phyloP scores from a whole-genome alignment of 2,113 vertebrate species.

The Oryzias melastigma region DNA sequence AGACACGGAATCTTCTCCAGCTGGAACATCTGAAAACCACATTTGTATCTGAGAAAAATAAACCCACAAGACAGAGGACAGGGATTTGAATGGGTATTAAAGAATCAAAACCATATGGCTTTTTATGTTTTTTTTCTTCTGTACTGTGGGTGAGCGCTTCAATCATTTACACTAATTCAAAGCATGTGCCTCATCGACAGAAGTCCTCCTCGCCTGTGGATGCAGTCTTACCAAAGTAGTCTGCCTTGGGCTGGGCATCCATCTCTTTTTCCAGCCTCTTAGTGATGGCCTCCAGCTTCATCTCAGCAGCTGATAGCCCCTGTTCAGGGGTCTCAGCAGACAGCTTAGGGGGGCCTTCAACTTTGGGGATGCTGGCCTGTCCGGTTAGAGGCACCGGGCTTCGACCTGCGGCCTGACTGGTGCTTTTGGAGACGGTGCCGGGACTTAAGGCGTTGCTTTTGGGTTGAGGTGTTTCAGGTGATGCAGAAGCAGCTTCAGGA shows the following conservation, averaged over 20 bases:
- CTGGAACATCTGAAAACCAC: slow-evolving; percentile 7
- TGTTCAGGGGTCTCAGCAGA: slow-evolving; percentile 67
- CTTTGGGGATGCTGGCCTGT: slow-evolving; percentile 14
- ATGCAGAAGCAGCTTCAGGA: slow-evolving; percentile 16
- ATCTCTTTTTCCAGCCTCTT: slow-evolving; percentile 92
- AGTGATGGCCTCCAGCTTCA: slow-evolving; percentile 91
- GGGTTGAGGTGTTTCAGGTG: slow-evolving; percentile 30
- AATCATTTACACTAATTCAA: slow-evolving; percentile 4
- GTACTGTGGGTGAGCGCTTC: slow-evolving; percentile 16
- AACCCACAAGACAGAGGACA: neutral
- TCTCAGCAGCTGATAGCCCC: slow-evolving; percentile 81
- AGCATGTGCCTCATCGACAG: slow-evolving; percentile 14
- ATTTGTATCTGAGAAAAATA: neutral
- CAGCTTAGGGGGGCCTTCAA: slow-evolving; percentile 67
- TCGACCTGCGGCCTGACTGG: slow-evolving; percentile 40
- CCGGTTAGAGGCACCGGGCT: slow-evolving; percentile 29
- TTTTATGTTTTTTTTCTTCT: slow-evolving; percentile 11
- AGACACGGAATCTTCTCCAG: slow-evolving; percentile 2
- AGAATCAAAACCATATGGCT: slow-evolving; percentile 17
- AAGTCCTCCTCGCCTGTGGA: slow-evolving; percentile 8
- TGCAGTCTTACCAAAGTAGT: slow-evolving; percentile 90
- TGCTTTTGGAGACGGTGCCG: slow-evolving; percentile 35
- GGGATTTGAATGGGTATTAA: slow-evolving; percentile 3
- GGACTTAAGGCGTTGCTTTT: slow-evolving; percentile 26
- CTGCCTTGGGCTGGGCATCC: slow-evolving; percentile 87